A percentile compares a stretch with the other conserved stretches of the same genome.
These are phyloP conservation scores for Meghimatium bilineatum DNA, from an alignment of 2,888 invertebrate genomes.

Conservation along the genomic window DNA sequence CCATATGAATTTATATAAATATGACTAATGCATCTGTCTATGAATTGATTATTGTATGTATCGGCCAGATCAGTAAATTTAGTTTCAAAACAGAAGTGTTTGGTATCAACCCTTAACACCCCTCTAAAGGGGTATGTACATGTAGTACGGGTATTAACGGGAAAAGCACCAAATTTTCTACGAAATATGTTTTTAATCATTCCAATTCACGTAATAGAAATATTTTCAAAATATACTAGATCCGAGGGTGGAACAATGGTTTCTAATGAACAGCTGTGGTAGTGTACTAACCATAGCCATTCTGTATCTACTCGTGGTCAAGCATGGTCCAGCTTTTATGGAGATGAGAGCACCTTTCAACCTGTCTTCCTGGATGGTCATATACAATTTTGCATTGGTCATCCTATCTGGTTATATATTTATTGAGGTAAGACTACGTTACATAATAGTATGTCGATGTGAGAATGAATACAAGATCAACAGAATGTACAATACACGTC, in stretches of 20 bases:
- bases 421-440: constrained; percentile 60
- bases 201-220: background rate
- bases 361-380: constrained; percentile 55
- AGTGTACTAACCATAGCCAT: constrained; percentile 59
- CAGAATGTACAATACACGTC: too few species aligned
- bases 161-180: too few species aligned
- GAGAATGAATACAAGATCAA: too few species aligned
- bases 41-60: too few species aligned
- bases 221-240: constrained; percentile 29
- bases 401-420: constrained; percentile 66
- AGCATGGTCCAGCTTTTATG: constrained; percentile 64
- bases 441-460: too few species aligned
- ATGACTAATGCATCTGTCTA: too few species aligned
- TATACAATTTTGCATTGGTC: constrained; percentile 65
- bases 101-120: too few species aligned
- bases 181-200: background rate
- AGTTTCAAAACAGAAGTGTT: too few species aligned
- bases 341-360: constrained; percentile 57
- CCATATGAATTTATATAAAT: too few species aligned
- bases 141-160: too few species aligned
- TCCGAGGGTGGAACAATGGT: constrained; percentile 64
- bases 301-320: constrained; percentile 62
- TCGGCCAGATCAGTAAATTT: too few species aligned
- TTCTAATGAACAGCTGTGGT: constrained; percentile 63
- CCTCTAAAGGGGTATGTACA: too few species aligned